phyloP scores from a whole-genome alignment of 2,113 vertebrate genomes.

The Poecilia latipinna region DNA sequence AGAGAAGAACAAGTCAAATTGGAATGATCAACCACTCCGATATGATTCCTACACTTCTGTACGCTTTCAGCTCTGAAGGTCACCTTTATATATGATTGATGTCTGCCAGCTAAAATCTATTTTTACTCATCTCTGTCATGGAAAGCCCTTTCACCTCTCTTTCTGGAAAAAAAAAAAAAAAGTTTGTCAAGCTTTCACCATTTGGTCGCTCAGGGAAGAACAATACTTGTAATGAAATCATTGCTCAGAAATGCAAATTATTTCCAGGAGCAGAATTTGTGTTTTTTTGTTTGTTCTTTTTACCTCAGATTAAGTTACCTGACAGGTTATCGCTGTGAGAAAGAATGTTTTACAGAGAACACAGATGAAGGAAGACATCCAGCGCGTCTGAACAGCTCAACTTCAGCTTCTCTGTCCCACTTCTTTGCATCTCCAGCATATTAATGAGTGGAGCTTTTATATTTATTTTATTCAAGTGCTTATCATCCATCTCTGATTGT shows the following conservation, averaged over 20 bases:
- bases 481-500: not conserved
- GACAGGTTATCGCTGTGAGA: conserved; percentile 12
- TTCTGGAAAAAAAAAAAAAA: not conserved
- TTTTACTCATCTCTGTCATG: conserved; percentile 43
- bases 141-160: conserved; percentile 39
- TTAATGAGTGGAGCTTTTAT: not conserved
- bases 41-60: conserved; percentile 11
- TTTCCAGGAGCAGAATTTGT: conserved; percentile 33
- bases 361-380: not conserved
- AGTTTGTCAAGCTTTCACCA: conserved; percentile 26
- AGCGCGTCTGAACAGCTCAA: not conserved
- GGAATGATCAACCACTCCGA: conserved; percentile 8
- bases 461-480: not conserved
- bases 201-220: conserved; percentile 18
- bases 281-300: conserved; percentile 20
- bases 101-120: conserved; percentile 43
- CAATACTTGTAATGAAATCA: conserved; percentile 16
- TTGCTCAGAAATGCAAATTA: conserved; percentile 26
- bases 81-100: conserved; percentile 52
- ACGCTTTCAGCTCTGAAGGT: conserved; percentile 37
- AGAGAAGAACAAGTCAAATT: conserved; percentile 13
- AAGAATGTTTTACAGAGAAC: conserved; percentile 6
- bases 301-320: conserved; percentile 34
- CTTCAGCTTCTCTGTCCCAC: not conserved
- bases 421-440: not conserved